phyloP scores from a whole-genome alignment of 2,797 vertebrate genomes.

The Rhinophrynus dorsalis region DNA sequence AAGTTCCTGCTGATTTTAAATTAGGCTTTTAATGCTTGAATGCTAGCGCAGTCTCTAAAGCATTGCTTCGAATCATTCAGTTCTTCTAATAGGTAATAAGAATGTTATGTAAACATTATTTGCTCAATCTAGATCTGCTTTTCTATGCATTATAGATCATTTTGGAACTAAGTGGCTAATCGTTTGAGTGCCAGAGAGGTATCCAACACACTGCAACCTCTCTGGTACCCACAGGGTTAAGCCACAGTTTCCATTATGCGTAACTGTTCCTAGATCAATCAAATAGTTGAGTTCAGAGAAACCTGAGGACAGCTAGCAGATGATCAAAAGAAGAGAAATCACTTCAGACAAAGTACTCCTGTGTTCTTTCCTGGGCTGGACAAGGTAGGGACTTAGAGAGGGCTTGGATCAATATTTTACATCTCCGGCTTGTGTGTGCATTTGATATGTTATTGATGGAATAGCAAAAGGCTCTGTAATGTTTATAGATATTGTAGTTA shows the following conservation, averaged over 20 bases:
- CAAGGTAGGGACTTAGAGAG: not conserved
- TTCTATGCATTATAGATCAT: too few species aligned
- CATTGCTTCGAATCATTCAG: too few species aligned
- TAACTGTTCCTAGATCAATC: constrained; percentile 13
- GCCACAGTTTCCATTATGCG: not conserved
- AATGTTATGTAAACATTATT: too few species aligned
- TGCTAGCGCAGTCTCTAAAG: too few species aligned
- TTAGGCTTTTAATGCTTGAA: too few species aligned
- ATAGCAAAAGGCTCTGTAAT: constrained; percentile 5
- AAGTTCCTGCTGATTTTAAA: too few species aligned
- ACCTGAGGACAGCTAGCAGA: not conserved
- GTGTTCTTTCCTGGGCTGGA: not conserved
- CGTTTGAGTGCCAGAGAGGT: too few species aligned
- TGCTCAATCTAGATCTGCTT: too few species aligned
- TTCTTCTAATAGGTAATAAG: too few species aligned
- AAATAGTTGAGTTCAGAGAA: not conserved
- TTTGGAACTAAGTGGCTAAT: too few species aligned
- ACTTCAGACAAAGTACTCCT: constrained; percentile 11
- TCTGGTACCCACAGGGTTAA: too few species aligned
- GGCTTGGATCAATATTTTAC: constrained; percentile 38
- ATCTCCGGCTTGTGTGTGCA: constrained; percentile 11
- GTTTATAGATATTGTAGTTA: not conserved
- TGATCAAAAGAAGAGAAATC: constrained; percentile 22
- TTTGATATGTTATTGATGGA: constrained; percentile 40
- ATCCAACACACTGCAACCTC: too few species aligned